Percentiles rank a stretch among this genome's conserved stretches.
Evolutionary conservation across 2,888 invertebrate genomes (phyloP).

Genomic region (Steinernema hermaphroditum): DNA sequence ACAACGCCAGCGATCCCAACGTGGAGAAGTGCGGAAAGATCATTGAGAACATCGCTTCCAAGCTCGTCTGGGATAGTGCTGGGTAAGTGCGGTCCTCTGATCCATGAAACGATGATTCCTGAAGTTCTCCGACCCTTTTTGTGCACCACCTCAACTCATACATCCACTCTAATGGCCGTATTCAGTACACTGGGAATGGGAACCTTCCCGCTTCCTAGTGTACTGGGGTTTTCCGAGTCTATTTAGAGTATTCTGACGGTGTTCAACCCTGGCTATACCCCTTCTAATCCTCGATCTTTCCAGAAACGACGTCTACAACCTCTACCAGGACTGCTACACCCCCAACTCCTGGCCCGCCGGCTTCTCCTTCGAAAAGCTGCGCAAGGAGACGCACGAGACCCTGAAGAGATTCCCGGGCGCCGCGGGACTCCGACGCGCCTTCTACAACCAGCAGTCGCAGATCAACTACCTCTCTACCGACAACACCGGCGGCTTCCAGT

Average conservation of each 20-base stretch:
- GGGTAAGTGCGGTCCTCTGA: too few species aligned
- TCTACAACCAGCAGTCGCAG: slow-evolving; percentile 35
- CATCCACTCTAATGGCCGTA: too few species aligned
- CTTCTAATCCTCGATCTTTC: neutral
- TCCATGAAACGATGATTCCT: too few species aligned
- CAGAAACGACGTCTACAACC: slow-evolving; percentile 57
- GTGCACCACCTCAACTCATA: too few species aligned
- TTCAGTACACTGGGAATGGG: too few species aligned
- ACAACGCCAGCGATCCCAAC: neutral
- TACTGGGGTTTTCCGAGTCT: too few species aligned
- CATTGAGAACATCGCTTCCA: slow-evolving; percentile 12
- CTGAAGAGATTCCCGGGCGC: neutral
- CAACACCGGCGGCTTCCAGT: slow-evolving; percentile 55
- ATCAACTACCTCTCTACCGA: slow-evolving; percentile 58
- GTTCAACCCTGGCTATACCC: too few species aligned
- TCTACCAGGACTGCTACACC: slow-evolving; percentile 59
- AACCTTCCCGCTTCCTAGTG: too few species aligned
- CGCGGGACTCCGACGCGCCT: neutral
- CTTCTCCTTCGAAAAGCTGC: too few species aligned
- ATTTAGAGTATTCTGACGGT: too few species aligned
- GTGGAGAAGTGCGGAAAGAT: slow-evolving; percentile 8
- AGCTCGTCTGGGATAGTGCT: neutral
- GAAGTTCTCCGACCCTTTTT: too few species aligned
- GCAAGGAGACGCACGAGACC: neutral
- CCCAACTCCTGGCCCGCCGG: neutral